Conservation (phyloP, 2,113 vertebrate species). For the Chauna torquata region DNA sequence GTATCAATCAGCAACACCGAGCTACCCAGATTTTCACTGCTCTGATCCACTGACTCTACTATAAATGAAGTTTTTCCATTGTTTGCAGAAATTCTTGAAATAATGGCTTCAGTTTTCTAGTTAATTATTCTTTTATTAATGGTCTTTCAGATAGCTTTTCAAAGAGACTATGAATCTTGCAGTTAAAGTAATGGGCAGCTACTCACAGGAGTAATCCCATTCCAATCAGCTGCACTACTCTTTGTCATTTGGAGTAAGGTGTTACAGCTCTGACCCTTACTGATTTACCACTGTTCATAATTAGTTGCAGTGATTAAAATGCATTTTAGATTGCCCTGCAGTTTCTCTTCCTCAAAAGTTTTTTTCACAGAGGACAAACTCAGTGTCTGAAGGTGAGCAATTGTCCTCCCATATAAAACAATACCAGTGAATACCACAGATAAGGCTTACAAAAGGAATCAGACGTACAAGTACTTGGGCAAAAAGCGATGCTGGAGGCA, state of each 20-base stretch:
- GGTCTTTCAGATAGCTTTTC: conserved; percentile 34
- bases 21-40: neutral
- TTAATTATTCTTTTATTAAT: conserved; percentile 62
- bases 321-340: conserved; percentile 56
- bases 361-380: conserved; percentile 5
- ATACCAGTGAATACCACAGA: neutral
- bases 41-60: neutral
- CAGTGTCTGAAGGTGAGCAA: conserved; percentile 8
- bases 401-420: neutral
- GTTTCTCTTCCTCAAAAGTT: conserved; percentile 19
- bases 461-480: neutral
- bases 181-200: conserved; percentile 43
- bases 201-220: conserved; percentile 45
- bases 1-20: neutral
- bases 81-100: conserved; percentile 37
- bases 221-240: conserved; percentile 29
- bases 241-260: conserved; percentile 36
- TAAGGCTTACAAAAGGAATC: neutral
- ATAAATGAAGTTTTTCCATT: conserved; percentile 16
- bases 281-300: conserved; percentile 68
- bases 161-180: conserved; percentile 42
- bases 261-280: conserved; percentile 42
- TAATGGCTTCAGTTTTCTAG: neutral
- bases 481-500: neutral
- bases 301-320: conserved; percentile 66